Evolutionary conservation across 2,888 invertebrate genomes (phyloP).

Genomic region (Hipparchia sbordonii): DNA sequence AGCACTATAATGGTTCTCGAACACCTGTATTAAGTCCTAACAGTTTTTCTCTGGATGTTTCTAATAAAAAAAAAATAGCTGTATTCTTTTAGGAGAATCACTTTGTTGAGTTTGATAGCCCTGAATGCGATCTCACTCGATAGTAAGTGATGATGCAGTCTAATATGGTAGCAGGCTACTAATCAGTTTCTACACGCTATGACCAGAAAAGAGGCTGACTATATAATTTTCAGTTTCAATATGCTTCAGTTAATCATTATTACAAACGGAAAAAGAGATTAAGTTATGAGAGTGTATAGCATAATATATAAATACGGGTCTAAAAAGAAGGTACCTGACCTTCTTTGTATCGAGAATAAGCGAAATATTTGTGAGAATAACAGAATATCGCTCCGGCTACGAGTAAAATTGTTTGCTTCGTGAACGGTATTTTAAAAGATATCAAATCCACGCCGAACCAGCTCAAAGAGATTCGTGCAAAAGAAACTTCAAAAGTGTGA

Average conservation of each 20-base stretch:
- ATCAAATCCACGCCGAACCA: slow-evolving; percentile 12
- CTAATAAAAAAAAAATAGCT: background rate
- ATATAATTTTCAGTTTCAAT: no score
- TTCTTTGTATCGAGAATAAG: background rate
- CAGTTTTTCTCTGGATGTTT: background rate
- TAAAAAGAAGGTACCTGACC: background rate
- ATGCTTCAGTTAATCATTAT: no score
- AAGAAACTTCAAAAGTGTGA: slow-evolving; percentile 13
- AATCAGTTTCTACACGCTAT: no score
- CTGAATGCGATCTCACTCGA: no score
- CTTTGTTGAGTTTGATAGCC: no score
- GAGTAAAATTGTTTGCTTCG: slow-evolving; percentile 10
- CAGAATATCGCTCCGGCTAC: background rate
- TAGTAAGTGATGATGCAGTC: no score
- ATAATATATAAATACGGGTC: no score
- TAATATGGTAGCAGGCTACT: no score
- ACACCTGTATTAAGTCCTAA: background rate
- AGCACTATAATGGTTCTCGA: background rate
- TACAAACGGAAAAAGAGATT: no score
- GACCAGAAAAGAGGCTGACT: no score
- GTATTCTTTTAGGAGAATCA: no score
- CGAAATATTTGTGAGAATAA: background rate
- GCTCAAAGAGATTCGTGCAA: slow-evolving; percentile 8
- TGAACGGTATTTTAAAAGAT: slow-evolving; percentile 8
- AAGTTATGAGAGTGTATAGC: no score